These are phyloP conservation scores for Coronaproctus castanopsis DNA, from an alignment of 2,888 invertebrate species.

Conservation along the genomic window DNA sequence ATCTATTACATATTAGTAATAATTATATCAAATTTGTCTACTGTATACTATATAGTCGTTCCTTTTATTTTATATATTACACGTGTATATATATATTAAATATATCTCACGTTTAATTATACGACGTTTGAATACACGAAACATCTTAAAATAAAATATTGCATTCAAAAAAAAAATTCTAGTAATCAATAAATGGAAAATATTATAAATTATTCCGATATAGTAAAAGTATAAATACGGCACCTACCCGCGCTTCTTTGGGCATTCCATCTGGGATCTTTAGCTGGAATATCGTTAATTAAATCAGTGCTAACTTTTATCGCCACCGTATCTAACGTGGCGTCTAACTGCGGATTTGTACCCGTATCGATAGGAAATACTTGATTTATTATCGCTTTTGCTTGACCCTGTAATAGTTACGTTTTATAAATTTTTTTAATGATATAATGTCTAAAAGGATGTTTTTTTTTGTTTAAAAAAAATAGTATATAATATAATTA, in stretches of 20 bases:
- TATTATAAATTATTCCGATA: no score
- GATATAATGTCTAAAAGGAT: neutral
- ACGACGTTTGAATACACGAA: no score
- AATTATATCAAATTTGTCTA: no score
- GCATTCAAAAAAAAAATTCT: no score
- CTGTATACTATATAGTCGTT: no score
- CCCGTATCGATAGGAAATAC: constrained; percentile 12
- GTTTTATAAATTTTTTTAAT: neutral
- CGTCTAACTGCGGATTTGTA: constrained; percentile 10
- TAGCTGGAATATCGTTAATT: constrained; percentile 68
- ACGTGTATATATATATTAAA: no score
- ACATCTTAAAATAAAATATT: no score
- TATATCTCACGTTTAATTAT: no score
- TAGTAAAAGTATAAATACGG: no score
- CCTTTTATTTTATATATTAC: no score
- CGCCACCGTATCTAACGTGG: constrained; percentile 29
- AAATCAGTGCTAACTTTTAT: constrained; percentile 49
- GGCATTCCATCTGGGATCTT: constrained; percentile 61
- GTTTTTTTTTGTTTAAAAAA: constrained; percentile 9
- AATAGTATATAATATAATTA: constrained; percentile 12
- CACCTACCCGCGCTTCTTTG: constrained; percentile 25
- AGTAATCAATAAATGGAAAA: no score
- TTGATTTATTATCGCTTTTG: constrained; percentile 14
- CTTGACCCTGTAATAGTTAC: constrained; percentile 3
- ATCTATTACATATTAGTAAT: no score